A percentile compares a stretch with the other conserved stretches of the same genome.
phyloP scores from a whole-genome alignment of 2,113 vertebrate species.

The Ranitomeya imitator region DNA sequence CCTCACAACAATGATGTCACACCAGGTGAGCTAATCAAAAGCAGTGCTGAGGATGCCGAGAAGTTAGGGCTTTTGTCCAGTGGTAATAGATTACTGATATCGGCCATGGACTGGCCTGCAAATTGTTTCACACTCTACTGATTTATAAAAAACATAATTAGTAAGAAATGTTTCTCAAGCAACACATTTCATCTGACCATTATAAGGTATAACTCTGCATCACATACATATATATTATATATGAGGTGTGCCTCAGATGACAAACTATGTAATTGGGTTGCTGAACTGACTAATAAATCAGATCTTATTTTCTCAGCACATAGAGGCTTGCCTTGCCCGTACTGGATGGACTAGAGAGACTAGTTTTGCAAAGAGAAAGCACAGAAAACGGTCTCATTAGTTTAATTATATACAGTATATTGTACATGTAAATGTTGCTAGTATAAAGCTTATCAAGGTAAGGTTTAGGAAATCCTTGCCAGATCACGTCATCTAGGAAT shows the following conservation, averaged over 20 bases:
- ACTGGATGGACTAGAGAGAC: not conserved
- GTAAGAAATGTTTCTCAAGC: too few species aligned
- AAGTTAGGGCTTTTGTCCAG: too few species aligned
- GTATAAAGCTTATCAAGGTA: not conserved
- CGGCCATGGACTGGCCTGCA: too few species aligned
- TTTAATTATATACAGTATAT: not conserved
- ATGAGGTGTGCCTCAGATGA: not conserved
- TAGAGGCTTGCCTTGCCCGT: not conserved
- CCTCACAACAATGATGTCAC: too few species aligned
- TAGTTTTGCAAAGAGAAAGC: not conserved
- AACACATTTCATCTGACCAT: too few species aligned
- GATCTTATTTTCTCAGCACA: not conserved
- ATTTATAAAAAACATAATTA: too few species aligned
- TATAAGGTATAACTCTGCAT: not conserved
- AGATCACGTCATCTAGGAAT: too few species aligned
- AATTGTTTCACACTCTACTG: too few species aligned
- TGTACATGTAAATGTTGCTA: not conserved
- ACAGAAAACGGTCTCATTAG: not conserved
- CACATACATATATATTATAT: not conserved
- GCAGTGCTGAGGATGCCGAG: too few species aligned
- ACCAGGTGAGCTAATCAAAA: too few species aligned
- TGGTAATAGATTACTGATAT: too few species aligned
- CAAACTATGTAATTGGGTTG: not conserved
- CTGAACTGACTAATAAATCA: not conserved
- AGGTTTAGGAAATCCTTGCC: too few species aligned